Evolutionary conservation across 2,797 vertebrate genomes (phyloP).

Genomic region (Onychomys arenicola): DNA sequence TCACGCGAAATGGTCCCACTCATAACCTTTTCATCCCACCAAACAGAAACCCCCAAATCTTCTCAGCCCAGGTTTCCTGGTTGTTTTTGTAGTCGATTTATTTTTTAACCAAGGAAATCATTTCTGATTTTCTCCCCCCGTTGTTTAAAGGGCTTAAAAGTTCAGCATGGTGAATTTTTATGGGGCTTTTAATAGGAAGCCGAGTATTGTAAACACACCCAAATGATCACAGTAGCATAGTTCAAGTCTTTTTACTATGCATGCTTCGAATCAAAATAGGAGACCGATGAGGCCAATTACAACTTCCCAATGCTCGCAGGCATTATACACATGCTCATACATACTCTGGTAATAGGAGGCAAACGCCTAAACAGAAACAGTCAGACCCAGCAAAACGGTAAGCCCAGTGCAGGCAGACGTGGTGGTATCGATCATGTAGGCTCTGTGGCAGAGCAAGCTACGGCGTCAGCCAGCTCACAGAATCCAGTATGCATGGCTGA

Average conservation of each 20-base stretch:
- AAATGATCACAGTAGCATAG: slow-evolving; percentile 12
- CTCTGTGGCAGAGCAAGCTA: rapidly evolving
- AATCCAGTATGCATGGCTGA: not conserved
- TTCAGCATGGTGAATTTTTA: slow-evolving; percentile 69
- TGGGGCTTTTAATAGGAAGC: slow-evolving; percentile 55
- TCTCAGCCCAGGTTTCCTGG: not conserved
- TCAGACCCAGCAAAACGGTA: not conserved
- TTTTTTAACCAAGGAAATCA: slow-evolving; percentile 74
- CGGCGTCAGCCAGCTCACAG: not conserved
- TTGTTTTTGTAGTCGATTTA: not conserved
- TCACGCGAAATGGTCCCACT: not conserved
- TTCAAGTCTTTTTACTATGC: slow-evolving; percentile 42
- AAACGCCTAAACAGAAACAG: not conserved
- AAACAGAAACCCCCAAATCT: not conserved
- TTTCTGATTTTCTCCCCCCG: slow-evolving; percentile 55
- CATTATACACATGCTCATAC: not conserved
- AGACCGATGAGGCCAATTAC: not conserved
- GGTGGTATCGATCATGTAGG: not conserved
- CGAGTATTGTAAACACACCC: slow-evolving; percentile 63
- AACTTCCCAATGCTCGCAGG: not conserved
- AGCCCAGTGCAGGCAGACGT: not conserved
- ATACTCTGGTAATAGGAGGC: not conserved
- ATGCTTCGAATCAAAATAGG: slow-evolving; percentile 19
- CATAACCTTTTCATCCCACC: not conserved
- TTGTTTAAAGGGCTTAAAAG: slow-evolving; percentile 63